A percentile compares a stretch with the other conserved stretches of the same genome.
These are phyloP conservation scores for Sipha flava DNA, from an alignment of 1,140 invertebrate genomes.

Conservation along the genomic window DNA sequence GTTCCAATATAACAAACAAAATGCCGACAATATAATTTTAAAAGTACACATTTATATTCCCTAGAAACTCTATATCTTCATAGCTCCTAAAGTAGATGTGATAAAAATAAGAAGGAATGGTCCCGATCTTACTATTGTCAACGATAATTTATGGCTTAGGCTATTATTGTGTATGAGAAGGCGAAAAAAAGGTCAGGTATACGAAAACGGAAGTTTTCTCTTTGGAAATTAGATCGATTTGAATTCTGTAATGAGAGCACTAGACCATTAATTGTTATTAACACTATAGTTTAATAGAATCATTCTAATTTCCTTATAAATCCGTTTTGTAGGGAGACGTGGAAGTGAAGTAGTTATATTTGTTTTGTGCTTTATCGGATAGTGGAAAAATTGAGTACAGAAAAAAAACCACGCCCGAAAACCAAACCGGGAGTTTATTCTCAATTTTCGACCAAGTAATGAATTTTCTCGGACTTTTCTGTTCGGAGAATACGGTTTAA, in stretches of 20 bases:
- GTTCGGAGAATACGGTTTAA: not conserved
- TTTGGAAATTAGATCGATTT: not conserved
- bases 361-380: not conserved
- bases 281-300: not conserved
- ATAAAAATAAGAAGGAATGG: not conserved
- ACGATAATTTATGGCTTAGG: not conserved
- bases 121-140: not conserved
- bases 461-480: not conserved
- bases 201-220: not conserved
- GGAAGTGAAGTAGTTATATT: not conserved
- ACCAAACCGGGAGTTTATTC: not conserved
- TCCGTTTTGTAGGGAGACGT: not conserved
- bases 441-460: not conserved
- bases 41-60: slow-evolving; percentile 14
- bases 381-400: not conserved
- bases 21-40: not conserved
- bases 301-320: not conserved
- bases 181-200: not conserved
- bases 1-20: slow-evolving; percentile 20
- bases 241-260: not conserved
- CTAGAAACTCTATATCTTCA: not conserved
- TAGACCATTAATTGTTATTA: not conserved
- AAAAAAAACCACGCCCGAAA: not conserved
- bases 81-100: not conserved
- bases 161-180: not conserved